Conservation (phyloP, 2,113 vertebrate genomes). For the Nothobranchius furzeri region DNA sequence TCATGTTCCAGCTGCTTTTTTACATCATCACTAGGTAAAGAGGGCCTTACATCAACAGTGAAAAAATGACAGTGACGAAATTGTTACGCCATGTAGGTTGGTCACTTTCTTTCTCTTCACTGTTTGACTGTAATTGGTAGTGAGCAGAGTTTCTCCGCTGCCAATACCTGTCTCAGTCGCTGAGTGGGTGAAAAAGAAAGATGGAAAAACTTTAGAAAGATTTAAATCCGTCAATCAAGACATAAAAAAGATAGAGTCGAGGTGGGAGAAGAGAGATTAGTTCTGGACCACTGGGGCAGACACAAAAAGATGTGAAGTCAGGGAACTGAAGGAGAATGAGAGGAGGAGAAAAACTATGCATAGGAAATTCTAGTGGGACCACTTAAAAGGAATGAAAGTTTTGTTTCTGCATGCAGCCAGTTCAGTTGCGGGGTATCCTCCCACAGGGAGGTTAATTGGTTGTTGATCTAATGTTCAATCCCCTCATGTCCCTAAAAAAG, state of each 20-base stretch:
- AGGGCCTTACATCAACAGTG: too few relatives aligned
- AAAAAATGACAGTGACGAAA: too few relatives aligned
- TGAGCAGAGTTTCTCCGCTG: conserved; percentile 35
- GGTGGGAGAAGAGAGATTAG: conserved; percentile 33
- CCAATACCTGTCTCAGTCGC: conserved; percentile 23
- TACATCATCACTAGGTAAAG: too few relatives aligned
- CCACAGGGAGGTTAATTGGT: conserved; percentile 71
- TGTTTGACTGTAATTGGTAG: conserved; percentile 39
- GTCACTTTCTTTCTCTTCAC: not conserved
- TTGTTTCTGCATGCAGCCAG: conserved; percentile 54
- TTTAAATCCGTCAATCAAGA: conserved; percentile 61
- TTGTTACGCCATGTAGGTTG: too few relatives aligned
- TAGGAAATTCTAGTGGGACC: conserved; percentile 41
- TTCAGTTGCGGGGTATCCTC: conserved; percentile 68
- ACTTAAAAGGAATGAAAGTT: conserved; percentile 65
- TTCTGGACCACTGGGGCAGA: conserved; percentile 45
- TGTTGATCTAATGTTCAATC: conserved; percentile 68
- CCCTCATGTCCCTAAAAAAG: conserved; percentile 57
- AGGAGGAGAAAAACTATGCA: conserved; percentile 34
- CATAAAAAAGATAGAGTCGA: conserved; percentile 42
- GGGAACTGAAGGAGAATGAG: conserved; percentile 31
- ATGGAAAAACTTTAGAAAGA: conserved; percentile 32
- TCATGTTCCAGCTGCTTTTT: too few relatives aligned
- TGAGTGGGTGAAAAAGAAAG: conserved; percentile 13
- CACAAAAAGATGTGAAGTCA: conserved; percentile 35